These are phyloP conservation scores for Erinaceus europaeus DNA, from an alignment of 2,113 vertebrate genomes.

Conservation along the genomic window DNA sequence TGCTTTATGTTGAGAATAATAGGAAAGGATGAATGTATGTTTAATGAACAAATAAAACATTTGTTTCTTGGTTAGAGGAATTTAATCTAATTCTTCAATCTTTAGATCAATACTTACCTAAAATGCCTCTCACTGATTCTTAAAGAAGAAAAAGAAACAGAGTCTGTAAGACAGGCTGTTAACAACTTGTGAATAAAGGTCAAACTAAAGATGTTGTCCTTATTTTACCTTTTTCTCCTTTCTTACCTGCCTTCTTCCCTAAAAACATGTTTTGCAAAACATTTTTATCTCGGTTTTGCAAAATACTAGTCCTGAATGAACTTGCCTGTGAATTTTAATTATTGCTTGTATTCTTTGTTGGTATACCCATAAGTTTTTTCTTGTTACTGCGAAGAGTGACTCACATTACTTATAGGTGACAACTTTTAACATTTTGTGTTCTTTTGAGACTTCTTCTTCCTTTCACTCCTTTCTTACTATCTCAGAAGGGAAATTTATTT, in stretches of 20 bases:
- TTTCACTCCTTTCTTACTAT: background rate
- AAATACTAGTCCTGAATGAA: background rate
- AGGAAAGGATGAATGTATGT: constrained; percentile 27
- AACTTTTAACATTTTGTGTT: background rate
- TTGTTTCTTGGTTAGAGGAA: constrained; percentile 45
- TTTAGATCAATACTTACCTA: constrained; percentile 44
- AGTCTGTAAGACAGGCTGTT: background rate
- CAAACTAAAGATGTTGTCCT: background rate
- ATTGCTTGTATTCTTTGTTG: background rate
- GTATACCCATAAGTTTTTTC: background rate
- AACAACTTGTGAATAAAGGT: background rate
- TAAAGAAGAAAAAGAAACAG: constrained; percentile 38
- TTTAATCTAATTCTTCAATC: constrained; percentile 39
- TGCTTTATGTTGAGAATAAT: constrained; percentile 39
- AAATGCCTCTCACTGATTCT: constrained; percentile 28
- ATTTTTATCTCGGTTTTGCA: background rate
- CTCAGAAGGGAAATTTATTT: background rate
- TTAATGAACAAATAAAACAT: constrained; percentile 53
- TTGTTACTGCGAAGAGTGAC: background rate
- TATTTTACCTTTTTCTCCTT: background rate
- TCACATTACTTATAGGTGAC: background rate
- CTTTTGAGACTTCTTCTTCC: background rate
- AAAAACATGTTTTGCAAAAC: background rate
- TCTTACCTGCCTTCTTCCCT: background rate
- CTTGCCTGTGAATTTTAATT: background rate